Evolutionary conservation across 1,140 invertebrate species (phyloP).

Genomic region (Calycopis cecrops): DNA sequence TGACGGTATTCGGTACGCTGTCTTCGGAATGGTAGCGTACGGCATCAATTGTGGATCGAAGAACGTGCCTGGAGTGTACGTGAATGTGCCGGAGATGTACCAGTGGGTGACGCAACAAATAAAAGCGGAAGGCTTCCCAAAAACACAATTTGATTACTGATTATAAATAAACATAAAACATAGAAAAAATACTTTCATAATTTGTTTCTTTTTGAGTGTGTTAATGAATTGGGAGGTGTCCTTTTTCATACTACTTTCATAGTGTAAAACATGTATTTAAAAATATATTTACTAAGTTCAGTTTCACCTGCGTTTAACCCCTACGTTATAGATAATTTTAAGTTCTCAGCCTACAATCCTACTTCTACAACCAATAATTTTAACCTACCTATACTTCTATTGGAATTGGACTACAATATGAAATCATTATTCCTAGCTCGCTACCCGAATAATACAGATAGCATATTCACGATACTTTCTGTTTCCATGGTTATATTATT

Average conservation of each 20-base stretch:
- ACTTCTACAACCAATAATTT: too few relatives aligned
- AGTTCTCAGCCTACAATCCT: too few relatives aligned
- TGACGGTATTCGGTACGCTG: neutral
- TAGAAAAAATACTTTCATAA: neutral
- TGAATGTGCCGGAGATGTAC: slow-evolving; percentile 4
- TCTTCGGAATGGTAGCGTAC: slow-evolving; percentile 12
- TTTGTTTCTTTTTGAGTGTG: neutral
- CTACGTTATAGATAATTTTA: too few relatives aligned
- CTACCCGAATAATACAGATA: neutral
- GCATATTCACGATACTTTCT: too few relatives aligned
- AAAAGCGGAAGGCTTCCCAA: neutral
- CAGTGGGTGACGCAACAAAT: neutral
- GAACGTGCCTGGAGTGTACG: slow-evolving; percentile 7
- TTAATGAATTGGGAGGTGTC: too few relatives aligned
- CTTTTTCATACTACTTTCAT: too few relatives aligned
- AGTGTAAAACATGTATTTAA: too few relatives aligned
- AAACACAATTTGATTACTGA: neutral
- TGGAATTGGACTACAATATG: neutral
- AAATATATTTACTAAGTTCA: too few relatives aligned
- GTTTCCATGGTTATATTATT: too few relatives aligned
- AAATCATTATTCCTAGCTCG: neutral
- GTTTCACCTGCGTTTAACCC: too few relatives aligned
- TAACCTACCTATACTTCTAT: neutral
- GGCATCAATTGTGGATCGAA: slow-evolving; percentile 1
- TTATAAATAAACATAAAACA: neutral